Conservation (phyloP, 2,113 vertebrate genomes). For the Lasiurus borealis region DNA sequence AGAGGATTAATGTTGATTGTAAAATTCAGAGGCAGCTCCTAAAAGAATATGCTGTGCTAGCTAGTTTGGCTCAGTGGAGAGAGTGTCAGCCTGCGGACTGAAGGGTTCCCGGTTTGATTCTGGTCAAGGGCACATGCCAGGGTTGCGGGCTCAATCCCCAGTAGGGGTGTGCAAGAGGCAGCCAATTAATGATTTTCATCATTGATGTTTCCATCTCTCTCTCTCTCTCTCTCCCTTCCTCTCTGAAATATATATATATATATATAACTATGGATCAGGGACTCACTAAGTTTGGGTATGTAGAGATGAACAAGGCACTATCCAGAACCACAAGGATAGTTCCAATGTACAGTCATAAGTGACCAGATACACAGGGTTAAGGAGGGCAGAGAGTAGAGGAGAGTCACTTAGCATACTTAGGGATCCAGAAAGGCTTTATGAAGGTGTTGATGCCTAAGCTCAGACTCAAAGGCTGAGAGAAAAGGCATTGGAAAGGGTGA, state of each 20-base stretch:
- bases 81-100: too few species aligned
- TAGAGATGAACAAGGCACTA: slow-evolving; percentile 33
- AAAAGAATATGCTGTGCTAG: not conserved
- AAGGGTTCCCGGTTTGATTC: too few species aligned
- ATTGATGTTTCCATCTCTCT: too few species aligned
- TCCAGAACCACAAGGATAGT: not conserved
- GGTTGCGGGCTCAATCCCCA: too few species aligned
- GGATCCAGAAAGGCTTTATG: not conserved
- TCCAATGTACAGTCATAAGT: slow-evolving; percentile 30
- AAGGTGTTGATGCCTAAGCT: not conserved
- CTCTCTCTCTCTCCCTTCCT: too few species aligned
- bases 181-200: too few species aligned
- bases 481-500: not conserved
- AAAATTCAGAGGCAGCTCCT: slow-evolving; percentile 24
- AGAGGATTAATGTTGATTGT: slow-evolving; percentile 28
- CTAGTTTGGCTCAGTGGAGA: too few species aligned
- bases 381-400: not conserved
- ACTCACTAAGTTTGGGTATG: not conserved
- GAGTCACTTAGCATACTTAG: not conserved
- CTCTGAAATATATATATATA: too few species aligned
- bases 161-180: too few species aligned
- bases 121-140: too few species aligned
- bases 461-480: not conserved
- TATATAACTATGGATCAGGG: not conserved
- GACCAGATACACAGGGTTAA: not conserved